Percentiles rank a stretch among this genome's conserved stretches.
Evolutionary conservation across 2,888 invertebrate genomes (phyloP).

Genomic region (Cerastis rubricosa): DNA sequence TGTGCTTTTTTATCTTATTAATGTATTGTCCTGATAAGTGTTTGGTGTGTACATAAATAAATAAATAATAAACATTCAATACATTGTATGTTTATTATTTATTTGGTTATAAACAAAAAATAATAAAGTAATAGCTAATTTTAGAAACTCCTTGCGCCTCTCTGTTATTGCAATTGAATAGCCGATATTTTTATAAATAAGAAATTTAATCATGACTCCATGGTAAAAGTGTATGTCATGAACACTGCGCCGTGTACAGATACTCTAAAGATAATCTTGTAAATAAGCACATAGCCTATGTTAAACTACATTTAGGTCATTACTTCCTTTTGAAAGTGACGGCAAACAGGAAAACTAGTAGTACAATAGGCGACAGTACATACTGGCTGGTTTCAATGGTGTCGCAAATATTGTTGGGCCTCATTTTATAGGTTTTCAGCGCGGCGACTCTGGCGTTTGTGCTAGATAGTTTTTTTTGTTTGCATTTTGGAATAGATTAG

Average conservation of each 20-base stretch:
- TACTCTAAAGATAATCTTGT: not conserved
- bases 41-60: no score
- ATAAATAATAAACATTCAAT: no score
- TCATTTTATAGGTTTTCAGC: constrained; percentile 49
- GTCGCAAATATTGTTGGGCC: constrained; percentile 42
- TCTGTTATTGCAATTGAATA: not conserved
- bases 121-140: no score
- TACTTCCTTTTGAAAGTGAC: constrained; percentile 47
- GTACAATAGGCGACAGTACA: constrained; percentile 39
- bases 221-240: not conserved
- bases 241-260: not conserved
- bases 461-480: constrained; percentile 9
- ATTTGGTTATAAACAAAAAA: no score
- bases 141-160: no score
- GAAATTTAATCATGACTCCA: not conserved
- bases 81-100: no score
- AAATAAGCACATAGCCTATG: not conserved
- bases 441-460: not conserved
- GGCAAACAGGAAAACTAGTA: constrained; percentile 52
- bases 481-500: not conserved
- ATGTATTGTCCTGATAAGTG: no score
- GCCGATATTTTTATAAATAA: not conserved
- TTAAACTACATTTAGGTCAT: constrained; percentile 25
- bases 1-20: no score
- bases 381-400: constrained; percentile 37